Base-by-base conservation (phyloP, 1,140 invertebrate genomes). In the Maniola jurtina region DNA sequence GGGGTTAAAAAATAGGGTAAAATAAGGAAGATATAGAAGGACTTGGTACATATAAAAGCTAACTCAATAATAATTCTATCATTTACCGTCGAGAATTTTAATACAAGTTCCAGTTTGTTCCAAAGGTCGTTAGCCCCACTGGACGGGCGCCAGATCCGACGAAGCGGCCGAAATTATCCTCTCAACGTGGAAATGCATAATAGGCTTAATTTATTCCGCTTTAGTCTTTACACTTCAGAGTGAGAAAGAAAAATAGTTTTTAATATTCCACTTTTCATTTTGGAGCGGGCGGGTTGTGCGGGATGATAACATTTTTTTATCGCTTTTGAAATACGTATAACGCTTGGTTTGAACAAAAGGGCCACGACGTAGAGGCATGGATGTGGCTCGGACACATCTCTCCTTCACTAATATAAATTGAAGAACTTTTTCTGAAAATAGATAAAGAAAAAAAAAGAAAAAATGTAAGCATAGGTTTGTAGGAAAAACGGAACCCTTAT, bases 171-270 rank as follows among this genome's bases (percentile, higher is more conserved):
- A 45, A 45, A 45, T 45, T 45, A 45, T 45, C 42, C 42, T 45
- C 42, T 45, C 42, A 45, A 45, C 42, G 42, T 45, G 42, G 42
- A 45, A 45, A 45, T 45, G 42, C 42, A 45, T 45, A 45, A 45
- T 45, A 45, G 42, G 42, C 42, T 45, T 45, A 45, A 45, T 45
- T 45, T 45, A 45, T 45, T 45, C 42, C 42, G 42, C 42, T 45
- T 45, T 45, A 45, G 9, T 45, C 42, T 45, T 45, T 45, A 45
- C 42, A n/a, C 42, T 45, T 13, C 9, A 45, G 42, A 1, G 42
- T 45, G 42, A 45, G 42, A 45, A 45, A 45, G 42, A 45, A 45
- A 45, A 45, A 45, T 45, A 45, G 42, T 11, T 45, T 45, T 45
- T 45, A 45, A 45, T 45, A 45, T 45, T 13, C 13, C 13, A 11